Evolutionary conservation across 2,888 invertebrate genomes (phyloP).

Genomic region (Tridacna gigas): DNA sequence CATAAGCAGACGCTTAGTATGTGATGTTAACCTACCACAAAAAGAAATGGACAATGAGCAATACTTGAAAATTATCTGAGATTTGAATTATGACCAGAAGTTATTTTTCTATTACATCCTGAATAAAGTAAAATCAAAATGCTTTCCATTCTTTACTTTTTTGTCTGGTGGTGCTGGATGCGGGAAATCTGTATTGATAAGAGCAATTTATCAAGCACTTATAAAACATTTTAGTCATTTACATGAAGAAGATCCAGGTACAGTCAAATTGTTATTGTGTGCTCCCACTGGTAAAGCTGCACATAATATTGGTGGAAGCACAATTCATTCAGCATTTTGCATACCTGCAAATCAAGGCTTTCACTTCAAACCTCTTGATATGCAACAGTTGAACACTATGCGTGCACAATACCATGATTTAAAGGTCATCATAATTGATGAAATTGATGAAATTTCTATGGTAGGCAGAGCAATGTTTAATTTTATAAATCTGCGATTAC

Average conservation of each 20-base stretch:
- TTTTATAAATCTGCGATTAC: constrained; percentile 50
- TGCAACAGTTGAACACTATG: constrained; percentile 35
- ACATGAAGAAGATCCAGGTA: constrained; percentile 26
- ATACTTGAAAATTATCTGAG: no score
- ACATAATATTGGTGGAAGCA: constrained; percentile 42
- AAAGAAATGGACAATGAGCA: constrained; percentile 2
- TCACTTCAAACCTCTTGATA: constrained; percentile 49
- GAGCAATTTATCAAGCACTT: constrained; percentile 49
- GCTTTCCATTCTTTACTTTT: constrained; percentile 54
- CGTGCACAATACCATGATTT: constrained; percentile 33
- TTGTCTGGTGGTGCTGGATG: constrained; percentile 64
- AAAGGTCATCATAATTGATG: constrained; percentile 57
- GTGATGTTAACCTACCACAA: not conserved
- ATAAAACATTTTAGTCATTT: constrained; percentile 31
- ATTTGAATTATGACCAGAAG: constrained; percentile 51
- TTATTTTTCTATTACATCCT: constrained; percentile 55
- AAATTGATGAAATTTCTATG: constrained; percentile 68
- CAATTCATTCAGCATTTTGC: constrained; percentile 48
- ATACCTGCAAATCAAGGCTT: constrained; percentile 48
- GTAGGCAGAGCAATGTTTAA: constrained; percentile 61
- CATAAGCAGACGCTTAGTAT: not conserved
- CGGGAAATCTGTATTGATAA: constrained; percentile 56
- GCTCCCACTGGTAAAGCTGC: constrained; percentile 56
- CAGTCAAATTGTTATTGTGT: constrained; percentile 41
- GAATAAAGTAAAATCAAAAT: constrained; percentile 41